A percentile compares a stretch with the other conserved stretches of the same genome.
These are phyloP conservation scores for Cephalotes varians DNA, from an alignment of 2,888 invertebrate species.

Conservation along the genomic window DNA sequence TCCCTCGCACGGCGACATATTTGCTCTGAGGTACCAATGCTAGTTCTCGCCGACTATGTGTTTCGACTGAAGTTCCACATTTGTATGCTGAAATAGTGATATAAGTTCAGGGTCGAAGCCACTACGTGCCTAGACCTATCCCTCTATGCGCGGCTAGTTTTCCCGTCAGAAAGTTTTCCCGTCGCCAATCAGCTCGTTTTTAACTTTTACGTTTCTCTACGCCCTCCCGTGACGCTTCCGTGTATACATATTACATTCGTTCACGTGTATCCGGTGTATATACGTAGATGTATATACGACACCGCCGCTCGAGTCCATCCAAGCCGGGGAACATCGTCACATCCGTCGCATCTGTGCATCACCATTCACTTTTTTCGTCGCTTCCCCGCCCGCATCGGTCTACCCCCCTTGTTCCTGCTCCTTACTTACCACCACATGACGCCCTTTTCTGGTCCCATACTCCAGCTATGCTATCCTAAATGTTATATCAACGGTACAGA, in stretches of 20 bases:
- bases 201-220: constrained; percentile 51
- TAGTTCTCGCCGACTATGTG: constrained; percentile 19
- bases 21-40: neutral
- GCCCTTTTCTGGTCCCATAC: constrained; percentile 55
- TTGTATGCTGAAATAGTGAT: constrained; percentile 66
- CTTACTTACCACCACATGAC: constrained; percentile 68
- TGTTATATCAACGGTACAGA: constrained; percentile 60
- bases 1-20: neutral
- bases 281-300: neutral
- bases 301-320: constrained; percentile 59
- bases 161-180: constrained; percentile 17
- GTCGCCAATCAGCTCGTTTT: constrained; percentile 50
- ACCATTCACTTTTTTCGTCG: constrained; percentile 73
- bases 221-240: constrained; percentile 10
- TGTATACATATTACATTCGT: neutral
- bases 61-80: constrained; percentile 32
- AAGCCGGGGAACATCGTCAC: constrained; percentile 73
- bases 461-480: constrained; percentile 53
- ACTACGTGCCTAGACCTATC: constrained; percentile 67
- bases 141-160: constrained; percentile 56
- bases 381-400: constrained; percentile 22
- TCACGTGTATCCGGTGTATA: constrained; percentile 25
- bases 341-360: constrained; percentile 85
- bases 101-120: constrained; percentile 72
- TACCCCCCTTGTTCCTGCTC: constrained; percentile 55